Conservation (phyloP, 2,888 invertebrate species). For the Blastobasis adustella region DNA sequence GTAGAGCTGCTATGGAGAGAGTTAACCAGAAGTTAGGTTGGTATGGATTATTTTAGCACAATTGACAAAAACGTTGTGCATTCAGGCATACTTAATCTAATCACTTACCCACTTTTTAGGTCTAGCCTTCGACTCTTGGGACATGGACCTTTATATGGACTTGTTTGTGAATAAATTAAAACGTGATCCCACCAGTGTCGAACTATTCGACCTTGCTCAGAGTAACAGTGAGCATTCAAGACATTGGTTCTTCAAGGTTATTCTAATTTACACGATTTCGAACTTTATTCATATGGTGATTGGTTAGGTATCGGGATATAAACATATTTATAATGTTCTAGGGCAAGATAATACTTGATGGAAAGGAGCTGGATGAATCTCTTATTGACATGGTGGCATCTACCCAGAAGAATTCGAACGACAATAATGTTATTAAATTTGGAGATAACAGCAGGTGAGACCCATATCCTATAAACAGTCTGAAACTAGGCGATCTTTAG, state of each 20-base stretch:
- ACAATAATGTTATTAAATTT: slow-evolving; percentile 97
- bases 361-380: slow-evolving; percentile 83
- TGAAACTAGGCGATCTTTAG: too few relatives aligned
- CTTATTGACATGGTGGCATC: slow-evolving; percentile 94
- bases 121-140: slow-evolving; percentile 94
- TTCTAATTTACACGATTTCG: neutral
- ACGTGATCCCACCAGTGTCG: slow-evolving; percentile 96
- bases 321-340: slow-evolving; percentile 27
- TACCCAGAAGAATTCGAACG: slow-evolving; percentile 89
- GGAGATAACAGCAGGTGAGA: slow-evolving; percentile 94
- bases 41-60: slow-evolving; percentile 5
- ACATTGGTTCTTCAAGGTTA: slow-evolving; percentile 98
- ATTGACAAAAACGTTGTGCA: too few relatives aligned
- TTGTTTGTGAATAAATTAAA: slow-evolving; percentile 88
- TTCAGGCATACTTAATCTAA: too few relatives aligned
- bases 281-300: too few relatives aligned
- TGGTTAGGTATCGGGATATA: too few relatives aligned
- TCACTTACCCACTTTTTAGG: slow-evolving; percentile 58
- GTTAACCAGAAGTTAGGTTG: slow-evolving; percentile 85
- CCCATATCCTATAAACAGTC: too few relatives aligned
- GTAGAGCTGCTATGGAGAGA: slow-evolving; percentile 85
- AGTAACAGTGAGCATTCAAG: slow-evolving; percentile 98
- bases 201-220: slow-evolving; percentile 98
- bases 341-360: slow-evolving; percentile 91
- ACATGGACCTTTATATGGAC: slow-evolving; percentile 91